Base-by-base conservation (phyloP, 1,140 invertebrate species). In the Sycobia sp. region DNA sequence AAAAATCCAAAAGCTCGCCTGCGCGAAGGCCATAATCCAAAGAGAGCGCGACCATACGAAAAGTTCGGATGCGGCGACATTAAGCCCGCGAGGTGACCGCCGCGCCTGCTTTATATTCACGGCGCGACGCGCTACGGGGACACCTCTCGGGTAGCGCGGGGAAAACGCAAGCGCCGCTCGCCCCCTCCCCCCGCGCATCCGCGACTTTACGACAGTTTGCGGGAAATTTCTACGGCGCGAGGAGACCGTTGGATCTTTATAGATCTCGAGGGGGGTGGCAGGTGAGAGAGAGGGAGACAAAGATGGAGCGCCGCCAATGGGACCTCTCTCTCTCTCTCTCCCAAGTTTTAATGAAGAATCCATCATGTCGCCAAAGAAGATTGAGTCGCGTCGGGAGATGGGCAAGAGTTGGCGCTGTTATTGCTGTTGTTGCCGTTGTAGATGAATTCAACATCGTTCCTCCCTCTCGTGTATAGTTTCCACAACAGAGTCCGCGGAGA, bases 291-390 rank as follows among this genome's bases (percentile, higher is more conserved):
- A 16, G 13, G 13, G 11, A 20, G 43, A 44, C 18, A 22, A 44
- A 20, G 11, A 16, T 27, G 13, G 11, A 23, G n/a, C n/a, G n/a
- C n/a, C n/a, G n/a, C n/a, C n/a, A n/a, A n/a, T n/a, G n/a, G n/a
- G n/a, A n/a, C n/a, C n/a, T n/a, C n/a, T n/a, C n/a, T n/a, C n/a
- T n/a, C n/a, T n/a, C n/a, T n/a, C n/a, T n/a, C 29, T 11, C 29
- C 29, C 53, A 63, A 63, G 61, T 63, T 63, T 63, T 63, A 63
- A 63, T 63, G 61, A 63, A 56, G 53, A 63, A 63, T 56, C 61
- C 61, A 56, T 62, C 60, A 62, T 56, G 53, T 38, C 36, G 10
- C 20, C 14, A 44, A 16, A 18, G 49, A 29, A 18, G 29, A 11
- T 57, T 57, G 29, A 23, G 20, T 14, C 39, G 14, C 25, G 23